Base-by-base conservation (phyloP, 2,888 invertebrate species). In the Nemotelus nigrinus region DNA sequence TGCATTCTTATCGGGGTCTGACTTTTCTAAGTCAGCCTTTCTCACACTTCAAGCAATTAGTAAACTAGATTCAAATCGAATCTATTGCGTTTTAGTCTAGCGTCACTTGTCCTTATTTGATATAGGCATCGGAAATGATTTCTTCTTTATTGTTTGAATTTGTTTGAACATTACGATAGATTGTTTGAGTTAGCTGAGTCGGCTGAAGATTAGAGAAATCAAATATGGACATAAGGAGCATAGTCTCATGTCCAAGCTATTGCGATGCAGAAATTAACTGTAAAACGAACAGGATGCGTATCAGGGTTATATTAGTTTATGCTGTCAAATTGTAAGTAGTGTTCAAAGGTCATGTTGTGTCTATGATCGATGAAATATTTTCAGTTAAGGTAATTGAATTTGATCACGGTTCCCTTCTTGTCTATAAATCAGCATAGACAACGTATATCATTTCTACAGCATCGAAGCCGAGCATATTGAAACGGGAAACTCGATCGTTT, bases 41-140 rank as follows among this genome's bases (percentile, higher is more conserved):
- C 63, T 10, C 63, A 63, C 43, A 43, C 41, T 63, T 7, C 39
- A 3, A 43, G 63, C 63, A 63, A 63, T 63, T 63, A 63, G 43
- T 63, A 63, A 25, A 25, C 25, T 25, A 25, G 25, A 25, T 25
- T 25, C 25, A 25, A 25, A 63, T 63, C 63, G 43, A 63, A 43
- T 63, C 2, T 63, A 63, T 41, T 63, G 63, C 63, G 63, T 63
- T 43, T 63, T 63, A 63, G 63, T 63, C 63, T 63, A 2, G 63
- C 63, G 43, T 25, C 25, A 63, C 63, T 57, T 57, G 57, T 25
- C 57, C 57, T 57, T 57, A 57, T 57, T 57, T 25, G 25, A 10
- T 25, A 57, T 4, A 57, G 10, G 63, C 63, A 25, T 57, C 43
- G 4, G 41, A 63, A 41, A 25, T 25, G 25, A 63, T 63, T 63